Evolutionary conservation across 2,888 invertebrate genomes (phyloP), one percentile per base, ranked within the genome.

Genomic region (Leptura quadrifasciata): DNA sequence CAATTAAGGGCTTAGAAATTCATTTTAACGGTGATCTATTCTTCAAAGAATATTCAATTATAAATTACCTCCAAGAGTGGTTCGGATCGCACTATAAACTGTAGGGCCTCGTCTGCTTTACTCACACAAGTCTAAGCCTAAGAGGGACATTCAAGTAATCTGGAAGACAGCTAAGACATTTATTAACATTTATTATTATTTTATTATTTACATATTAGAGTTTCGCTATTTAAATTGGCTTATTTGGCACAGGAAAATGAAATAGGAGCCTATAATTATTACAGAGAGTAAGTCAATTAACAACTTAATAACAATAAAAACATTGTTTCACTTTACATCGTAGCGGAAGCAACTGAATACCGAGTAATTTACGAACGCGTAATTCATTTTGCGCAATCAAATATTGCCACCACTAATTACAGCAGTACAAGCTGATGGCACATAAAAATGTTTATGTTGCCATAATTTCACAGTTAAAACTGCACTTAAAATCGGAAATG

Each of bases 371-470:
- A 52, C 52, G 60, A 10, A 52, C 3, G 47, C 27, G 39, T 69
- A 69, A 58, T 58, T 69, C 31, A 52, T 52, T 71, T 47, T 52
- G 18, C 47, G 61, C 52, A 24, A 71, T 71, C 61, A 61, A 71
- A 61, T 71, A 71, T 52, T 27, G 61, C 52, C 27, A 61, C 70
- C 58, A 20, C 61, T 71, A 71, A 71, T 71, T 61, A 61, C 35
- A 57, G 12, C 35, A 15, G 52, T 52, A 21, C 20, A 21, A 39
- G 31, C 35, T 58, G 57, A 69, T 60, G 52, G 15, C 8, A 35
- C 61, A 52, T 52, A 71, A 71, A 71, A 71, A 71, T 47, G 61
- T 71, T 70, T 60, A 70, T 70, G 47, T 60, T 61, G 52, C 61
- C 60, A 61, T 71, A 21, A 47, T 39, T 71, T 61, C 6, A 35